Evolutionary conservation across 2,888 invertebrate species (phyloP), one percentile per base, ranked within the genome.

Genomic region (Onchidella celtica): DNA sequence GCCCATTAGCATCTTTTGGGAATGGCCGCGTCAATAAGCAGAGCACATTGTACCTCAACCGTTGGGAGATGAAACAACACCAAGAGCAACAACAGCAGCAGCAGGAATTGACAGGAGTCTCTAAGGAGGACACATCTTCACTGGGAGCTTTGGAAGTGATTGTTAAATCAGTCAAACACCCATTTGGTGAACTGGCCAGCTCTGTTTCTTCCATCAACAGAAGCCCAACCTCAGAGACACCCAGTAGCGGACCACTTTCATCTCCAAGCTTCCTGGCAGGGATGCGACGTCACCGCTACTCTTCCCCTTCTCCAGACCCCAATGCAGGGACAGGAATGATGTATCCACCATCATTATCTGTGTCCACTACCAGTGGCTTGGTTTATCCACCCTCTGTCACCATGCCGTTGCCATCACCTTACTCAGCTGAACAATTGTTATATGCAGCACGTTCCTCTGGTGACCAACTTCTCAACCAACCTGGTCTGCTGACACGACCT

Each of bases 111-210:
- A 24, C 29, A 75, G n/a, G 24, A 70, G n/a, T 29, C 17, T 47
- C 29, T 17, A 34, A 61, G 57, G 59, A 61, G 24, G 36, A 24
- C 36, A 9, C 14, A 21, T 21, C 1, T 2, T 47, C 76, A 32
- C 38, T 70, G 17, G 79, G 17, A 63, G 61, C 61, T 40, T 29
- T 72, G 72, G 79, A 72, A 79, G 79, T 72, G 0, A 55, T 72
- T 55, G 72, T 72, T 11, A 63, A 70, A 70, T n/a, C 79, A 24
- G 63, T 55, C 0, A 63, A 72, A 29, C 79, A 70, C 4, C 38
- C 78, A 27, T 78, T 68, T 34, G 47, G 24, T 32, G 72, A 72
- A 1, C 63, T 72, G 4, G 29, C n/a, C 27, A 40, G 21, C n/a
- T 29, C 79, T 1, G 57, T 24, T 29, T 73, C 66, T 21, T 72